phyloP scores from a whole-genome alignment of 2,113 vertebrate genomes.

The Atherinomorus stipes region DNA sequence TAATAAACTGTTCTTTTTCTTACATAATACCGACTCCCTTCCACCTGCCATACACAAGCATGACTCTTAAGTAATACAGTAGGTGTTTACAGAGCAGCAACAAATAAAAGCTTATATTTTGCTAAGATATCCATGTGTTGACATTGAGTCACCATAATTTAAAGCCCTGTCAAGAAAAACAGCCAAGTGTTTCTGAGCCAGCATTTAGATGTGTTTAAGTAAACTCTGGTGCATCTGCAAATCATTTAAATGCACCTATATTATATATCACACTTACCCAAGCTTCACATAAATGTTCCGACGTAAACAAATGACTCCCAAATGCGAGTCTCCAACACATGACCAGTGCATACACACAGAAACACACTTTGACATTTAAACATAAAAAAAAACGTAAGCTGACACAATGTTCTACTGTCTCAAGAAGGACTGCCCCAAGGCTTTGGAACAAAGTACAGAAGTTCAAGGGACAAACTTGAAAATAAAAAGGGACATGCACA shows the following conservation, averaged over 20 bases:
- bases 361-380: neutral
- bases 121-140: constrained; percentile 31
- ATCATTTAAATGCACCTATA: neutral
- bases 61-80: neutral
- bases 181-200: constrained; percentile 36
- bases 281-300: neutral
- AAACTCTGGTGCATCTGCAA: constrained; percentile 14
- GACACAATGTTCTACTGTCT: neutral
- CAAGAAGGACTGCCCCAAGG: neutral
- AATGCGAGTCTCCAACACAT: neutral
- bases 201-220: constrained; percentile 19
- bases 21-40: neutral
- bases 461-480: constrained; percentile 11
- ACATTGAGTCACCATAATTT: constrained; percentile 35
- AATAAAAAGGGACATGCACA: neutral
- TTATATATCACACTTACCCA: constrained; percentile 1
- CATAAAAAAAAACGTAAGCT: neutral
- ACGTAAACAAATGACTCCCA: neutral
- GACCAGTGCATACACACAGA: neutral
- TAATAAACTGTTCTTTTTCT: neutral
- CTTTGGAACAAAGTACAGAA: constrained; percentile 9
- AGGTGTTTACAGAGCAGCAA: constrained; percentile 38
- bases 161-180: constrained; percentile 41
- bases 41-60: constrained; percentile 2
- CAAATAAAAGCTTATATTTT: constrained; percentile 26